Conservation (phyloP, 2,113 vertebrate species). For the Oostethus manadensis region DNA sequence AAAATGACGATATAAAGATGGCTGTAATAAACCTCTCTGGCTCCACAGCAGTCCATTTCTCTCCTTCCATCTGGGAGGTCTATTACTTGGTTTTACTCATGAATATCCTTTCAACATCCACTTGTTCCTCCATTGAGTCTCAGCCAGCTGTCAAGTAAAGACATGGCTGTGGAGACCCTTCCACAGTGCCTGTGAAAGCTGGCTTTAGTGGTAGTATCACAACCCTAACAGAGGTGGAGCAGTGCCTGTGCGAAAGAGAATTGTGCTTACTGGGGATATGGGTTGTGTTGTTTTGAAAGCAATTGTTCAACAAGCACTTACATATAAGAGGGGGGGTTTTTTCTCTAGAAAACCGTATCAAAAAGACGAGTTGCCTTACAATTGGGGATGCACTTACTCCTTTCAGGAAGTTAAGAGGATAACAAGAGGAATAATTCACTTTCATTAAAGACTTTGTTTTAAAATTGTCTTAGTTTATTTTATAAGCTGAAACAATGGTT, state of each 20-base stretch:
- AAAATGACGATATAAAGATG: conserved; percentile 12
- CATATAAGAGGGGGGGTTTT: too few species aligned
- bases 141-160: conserved; percentile 30
- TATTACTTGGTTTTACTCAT: conserved; percentile 44
- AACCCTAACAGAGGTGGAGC: neutral
- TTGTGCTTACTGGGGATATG: neutral
- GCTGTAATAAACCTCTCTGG: conserved; percentile 16
- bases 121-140: conserved; percentile 32
- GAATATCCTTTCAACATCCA: conserved; percentile 42
- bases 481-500: too few species aligned
- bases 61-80: conserved; percentile 25
- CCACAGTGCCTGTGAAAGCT: too few species aligned
- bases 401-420: too few species aligned
- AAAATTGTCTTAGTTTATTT: too few species aligned
- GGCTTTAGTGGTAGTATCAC: neutral
- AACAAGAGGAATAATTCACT: too few species aligned
- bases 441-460: too few species aligned
- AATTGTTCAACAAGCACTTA: neutral
- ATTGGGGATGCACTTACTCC: too few species aligned
- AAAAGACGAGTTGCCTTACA: too few species aligned
- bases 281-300: neutral
- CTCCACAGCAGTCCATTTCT: conserved; percentile 6
- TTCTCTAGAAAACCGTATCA: too few species aligned
- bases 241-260: neutral
- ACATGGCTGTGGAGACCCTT: too few species aligned